Percentiles rank a stretch among this genome's conserved stretches.
phyloP scores from a whole-genome alignment of 2,113 vertebrate genomes.

The Bubo scandiacus region DNA sequence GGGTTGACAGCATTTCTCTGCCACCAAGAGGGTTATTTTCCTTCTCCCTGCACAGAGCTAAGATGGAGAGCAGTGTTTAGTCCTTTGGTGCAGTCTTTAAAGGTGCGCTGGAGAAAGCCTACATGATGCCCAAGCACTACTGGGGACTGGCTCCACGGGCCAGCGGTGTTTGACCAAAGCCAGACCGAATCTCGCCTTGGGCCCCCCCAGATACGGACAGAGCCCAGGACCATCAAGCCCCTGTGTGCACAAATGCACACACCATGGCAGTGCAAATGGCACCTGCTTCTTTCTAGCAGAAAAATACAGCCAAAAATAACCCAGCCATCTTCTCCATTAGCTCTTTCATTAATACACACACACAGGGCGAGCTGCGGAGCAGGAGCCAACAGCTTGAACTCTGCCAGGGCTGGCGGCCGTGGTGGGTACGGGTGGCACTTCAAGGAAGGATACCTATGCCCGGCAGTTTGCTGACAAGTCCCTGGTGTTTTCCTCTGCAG shows the following conservation, averaged over 20 bases:
- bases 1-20: background rate
- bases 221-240: background rate
- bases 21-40: background rate
- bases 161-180: background rate
- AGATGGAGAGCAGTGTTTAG: background rate
- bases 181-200: background rate
- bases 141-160: background rate
- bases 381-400: background rate
- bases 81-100: background rate
- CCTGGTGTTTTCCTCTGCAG: background rate
- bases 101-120: background rate
- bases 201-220: rapidly evolving
- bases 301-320: background rate
- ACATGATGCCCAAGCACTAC: background rate
- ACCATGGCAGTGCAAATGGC: background rate
- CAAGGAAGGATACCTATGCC: background rate
- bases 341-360: background rate
- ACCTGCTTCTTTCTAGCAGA: background rate
- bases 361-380: background rate
- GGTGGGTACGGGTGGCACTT: background rate
- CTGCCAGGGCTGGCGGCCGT: background rate
- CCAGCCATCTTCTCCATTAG: rapidly evolving
- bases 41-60: background rate
- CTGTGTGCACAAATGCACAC: background rate
- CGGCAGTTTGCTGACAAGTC: background rate